Conservation (phyloP, 2,888 invertebrate species). For the Carpatolechia fugitivella region DNA sequence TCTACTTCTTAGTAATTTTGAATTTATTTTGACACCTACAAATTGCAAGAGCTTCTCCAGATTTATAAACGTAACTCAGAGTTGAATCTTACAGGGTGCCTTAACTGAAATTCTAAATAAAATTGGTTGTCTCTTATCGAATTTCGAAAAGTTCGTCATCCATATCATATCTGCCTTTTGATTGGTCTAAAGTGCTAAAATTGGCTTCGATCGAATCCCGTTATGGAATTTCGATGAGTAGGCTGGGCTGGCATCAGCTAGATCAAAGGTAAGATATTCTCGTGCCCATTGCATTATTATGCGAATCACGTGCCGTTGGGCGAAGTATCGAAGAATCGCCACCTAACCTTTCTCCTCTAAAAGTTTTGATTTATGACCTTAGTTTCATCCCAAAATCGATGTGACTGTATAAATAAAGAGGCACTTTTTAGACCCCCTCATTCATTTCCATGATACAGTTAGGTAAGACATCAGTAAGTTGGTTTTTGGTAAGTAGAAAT, state of each 20-base stretch:
- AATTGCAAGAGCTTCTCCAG: no score
- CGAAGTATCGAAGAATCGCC: slow-evolving; percentile 34
- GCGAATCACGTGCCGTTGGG: slow-evolving; percentile 29
- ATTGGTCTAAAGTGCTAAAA: not conserved
- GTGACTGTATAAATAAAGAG: slow-evolving; percentile 13
- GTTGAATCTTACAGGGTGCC: no score
- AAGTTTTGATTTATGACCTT: slow-evolving; percentile 40
- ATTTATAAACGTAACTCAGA: no score
- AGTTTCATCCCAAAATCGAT: slow-evolving; percentile 29
- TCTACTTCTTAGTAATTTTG: no score
- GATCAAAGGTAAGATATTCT: slow-evolving; percentile 29
- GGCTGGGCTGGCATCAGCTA: slow-evolving; percentile 4
- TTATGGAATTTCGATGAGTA: slow-evolving; percentile 10
- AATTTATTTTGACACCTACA: no score
- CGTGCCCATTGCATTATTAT: slow-evolving; percentile 27
- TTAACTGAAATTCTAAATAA: no score
- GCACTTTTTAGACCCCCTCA: not conserved
- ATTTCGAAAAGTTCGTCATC: no score
- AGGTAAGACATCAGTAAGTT: no score
- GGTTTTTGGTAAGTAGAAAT: no score
- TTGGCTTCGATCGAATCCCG: not conserved
- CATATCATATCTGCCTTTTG: no score
- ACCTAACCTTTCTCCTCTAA: slow-evolving; percentile 21
- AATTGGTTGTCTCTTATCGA: no score
- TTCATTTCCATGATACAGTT: no score